Base-by-base conservation (phyloP, 2,888 invertebrate genomes). In the Gastrophysa polygoni region DNA sequence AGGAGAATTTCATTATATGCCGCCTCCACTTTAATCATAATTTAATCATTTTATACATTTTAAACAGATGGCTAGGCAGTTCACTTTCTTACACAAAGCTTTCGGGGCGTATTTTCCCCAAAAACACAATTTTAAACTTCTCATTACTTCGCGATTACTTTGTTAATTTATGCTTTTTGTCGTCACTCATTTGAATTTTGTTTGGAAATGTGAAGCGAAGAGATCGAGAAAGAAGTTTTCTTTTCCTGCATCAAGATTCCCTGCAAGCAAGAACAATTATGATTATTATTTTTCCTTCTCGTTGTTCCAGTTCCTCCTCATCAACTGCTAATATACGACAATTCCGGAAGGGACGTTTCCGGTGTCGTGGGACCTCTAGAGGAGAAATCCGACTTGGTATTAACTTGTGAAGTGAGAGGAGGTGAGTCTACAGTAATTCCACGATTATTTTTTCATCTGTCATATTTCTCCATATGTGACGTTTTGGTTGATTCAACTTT, bases 361-460 rank as follows among this genome's bases (percentile, higher is more conserved):
- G 90, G 89, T 44, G 87, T 90, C 43, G 89, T 91, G 50, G 95
- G 94, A 11, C 94, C 94, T 48, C 85, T 93, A 75, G 88, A 91
- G 76, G 95, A 94, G 83, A 91, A 91, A 29, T 87, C 91, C 66
- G 91, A 91, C 72, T 85, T 95, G 71, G 87, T 91, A 32, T 83
- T 95, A 65, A 91, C 91, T 66, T 95, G 95, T 78, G 92, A 93
- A 86, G 95, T 94, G 63, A 86, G 92, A 75, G 94, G 94, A 73
- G 95, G 95, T 95, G 85, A 90, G 89, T 68, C n/a, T n/a, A n/a
- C n/a, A n/a, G n/a, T n/a, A n/a, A n/a, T n/a, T n/a, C n/a, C n/a
- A n/a, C n/a, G n/a, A n/a, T n/a, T n/a, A n/a, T n/a, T n/a, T n/a
- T n/a, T n/a, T n/a, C n/a, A n/a, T n/a, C n/a, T n/a, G n/a, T n/a